Evolutionary conservation across 2,888 invertebrate genomes (phyloP).

Genomic region (Pherbina coryleti): DNA sequence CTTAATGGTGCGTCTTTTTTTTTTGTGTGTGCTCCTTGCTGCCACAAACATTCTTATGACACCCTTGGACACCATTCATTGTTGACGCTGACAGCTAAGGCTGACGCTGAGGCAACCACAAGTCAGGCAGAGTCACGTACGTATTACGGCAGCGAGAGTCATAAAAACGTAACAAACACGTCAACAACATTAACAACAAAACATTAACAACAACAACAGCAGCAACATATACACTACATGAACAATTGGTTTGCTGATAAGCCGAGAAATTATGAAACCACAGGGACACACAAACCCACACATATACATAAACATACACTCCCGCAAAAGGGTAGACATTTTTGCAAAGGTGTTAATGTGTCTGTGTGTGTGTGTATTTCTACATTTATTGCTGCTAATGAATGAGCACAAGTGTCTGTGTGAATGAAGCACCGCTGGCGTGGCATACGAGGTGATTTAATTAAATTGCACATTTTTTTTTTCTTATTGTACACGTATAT

Average conservation of each 20-base stretch:
- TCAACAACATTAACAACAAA: slow-evolving; percentile 24
- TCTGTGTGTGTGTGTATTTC: neutral
- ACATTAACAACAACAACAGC: neutral
- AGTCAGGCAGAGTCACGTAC: slow-evolving; percentile 23
- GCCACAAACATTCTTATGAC: neutral
- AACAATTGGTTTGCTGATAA: slow-evolving; percentile 7
- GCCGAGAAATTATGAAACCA: slow-evolving; percentile 18
- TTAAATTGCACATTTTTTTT: neutral
- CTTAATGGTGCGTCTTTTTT: neutral
- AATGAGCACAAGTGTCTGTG: slow-evolving; percentile 4
- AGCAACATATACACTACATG: neutral
- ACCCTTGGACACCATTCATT: slow-evolving; percentile 21
- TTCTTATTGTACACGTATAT: too few species aligned
- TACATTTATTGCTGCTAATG: slow-evolving; percentile 29
- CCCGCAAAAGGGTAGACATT: neutral
- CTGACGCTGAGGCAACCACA: neutral
- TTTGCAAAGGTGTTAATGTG: neutral
- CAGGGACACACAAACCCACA: slow-evolving; percentile 7
- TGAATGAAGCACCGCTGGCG: slow-evolving; percentile 6
- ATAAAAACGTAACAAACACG: slow-evolving; percentile 35
- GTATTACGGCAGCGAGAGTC: neutral
- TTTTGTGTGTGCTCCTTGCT: neutral
- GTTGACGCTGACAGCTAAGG: slow-evolving; percentile 6
- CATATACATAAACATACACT: neutral
- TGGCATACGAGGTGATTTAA: slow-evolving; percentile 16